These are phyloP conservation scores for Dryomyza anilis DNA, from an alignment of 2,888 invertebrate species.

Conservation along the genomic window DNA sequence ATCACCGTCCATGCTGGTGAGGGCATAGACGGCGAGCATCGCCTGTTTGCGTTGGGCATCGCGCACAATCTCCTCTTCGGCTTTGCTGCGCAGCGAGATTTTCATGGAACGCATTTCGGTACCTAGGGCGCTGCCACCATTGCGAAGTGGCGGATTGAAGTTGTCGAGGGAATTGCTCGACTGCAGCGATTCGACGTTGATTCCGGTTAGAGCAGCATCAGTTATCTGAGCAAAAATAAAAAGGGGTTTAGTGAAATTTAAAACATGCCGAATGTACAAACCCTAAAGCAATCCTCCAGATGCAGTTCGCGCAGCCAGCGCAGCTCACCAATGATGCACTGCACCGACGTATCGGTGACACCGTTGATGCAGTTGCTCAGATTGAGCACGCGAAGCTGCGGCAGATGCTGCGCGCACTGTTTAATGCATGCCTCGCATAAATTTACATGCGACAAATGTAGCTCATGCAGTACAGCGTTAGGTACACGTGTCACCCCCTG, in stretches of 20 bases:
- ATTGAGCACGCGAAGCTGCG: constrained; percentile 67
- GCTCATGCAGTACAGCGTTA: constrained; percentile 63
- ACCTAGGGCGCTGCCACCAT: constrained; percentile 36
- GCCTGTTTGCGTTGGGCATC: constrained; percentile 71
- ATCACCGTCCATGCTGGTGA: constrained; percentile 47
- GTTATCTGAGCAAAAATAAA: constrained; percentile 56
- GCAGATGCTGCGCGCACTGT: constrained; percentile 66
- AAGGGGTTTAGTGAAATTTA: background rate
- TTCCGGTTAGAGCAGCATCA: constrained; percentile 74
- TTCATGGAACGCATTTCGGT: constrained; percentile 45
- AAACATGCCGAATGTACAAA: constrained; percentile 34
- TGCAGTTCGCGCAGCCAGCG: constrained; percentile 66
- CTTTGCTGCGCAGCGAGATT: constrained; percentile 70
- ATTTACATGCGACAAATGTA: constrained; percentile 67
- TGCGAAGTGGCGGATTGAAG: constrained; percentile 39
- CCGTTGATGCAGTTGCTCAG: constrained; percentile 73
- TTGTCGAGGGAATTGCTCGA: constrained; percentile 41
- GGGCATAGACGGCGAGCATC: constrained; percentile 69
- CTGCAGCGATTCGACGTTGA: constrained; percentile 48
- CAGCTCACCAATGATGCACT: constrained; percentile 71
- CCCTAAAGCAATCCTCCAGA: constrained; percentile 67
- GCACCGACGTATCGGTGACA: constrained; percentile 72
- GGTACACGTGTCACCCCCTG: constrained; percentile 66
- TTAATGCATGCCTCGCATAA: constrained; percentile 69
- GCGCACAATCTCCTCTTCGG: constrained; percentile 72